Percentiles rank a stretch among this genome's conserved stretches.
Evolutionary conservation across 2,888 invertebrate species (phyloP).

Genomic region (Timema podura): DNA sequence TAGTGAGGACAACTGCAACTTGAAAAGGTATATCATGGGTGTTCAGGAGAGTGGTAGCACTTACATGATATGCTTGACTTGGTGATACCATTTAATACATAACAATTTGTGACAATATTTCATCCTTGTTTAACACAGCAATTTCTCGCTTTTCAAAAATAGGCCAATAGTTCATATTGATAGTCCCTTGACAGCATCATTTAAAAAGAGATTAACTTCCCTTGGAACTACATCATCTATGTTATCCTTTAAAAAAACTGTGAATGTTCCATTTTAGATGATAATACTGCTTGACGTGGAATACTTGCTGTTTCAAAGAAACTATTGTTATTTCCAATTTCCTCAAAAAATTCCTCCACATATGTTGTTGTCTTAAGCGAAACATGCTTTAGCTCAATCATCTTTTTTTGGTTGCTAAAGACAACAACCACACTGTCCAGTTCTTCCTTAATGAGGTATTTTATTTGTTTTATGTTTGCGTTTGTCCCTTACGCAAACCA

Average conservation of each 20-base stretch:
- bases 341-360: not conserved
- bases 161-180: not conserved
- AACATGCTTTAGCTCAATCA: not conserved
- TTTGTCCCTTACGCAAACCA: not conserved
- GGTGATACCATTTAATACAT: not conserved
- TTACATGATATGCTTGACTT: not conserved
- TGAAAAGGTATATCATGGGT: not conserved
- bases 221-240: not conserved
- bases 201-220: not conserved
- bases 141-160: not conserved
- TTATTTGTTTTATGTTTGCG: not conserved
- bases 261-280: not conserved
- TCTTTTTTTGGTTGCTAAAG: not conserved
- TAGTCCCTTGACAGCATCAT: not conserved
- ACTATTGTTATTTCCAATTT: not conserved
- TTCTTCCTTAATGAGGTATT: not conserved
- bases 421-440: not conserved
- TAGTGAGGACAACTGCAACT: constrained; percentile 2
- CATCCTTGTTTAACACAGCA: not conserved
- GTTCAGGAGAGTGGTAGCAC: not conserved
- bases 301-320: not conserved
- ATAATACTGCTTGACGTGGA: not conserved
- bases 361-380: not conserved
- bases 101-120: not conserved
- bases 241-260: not conserved